Percentiles rank a stretch among this genome's conserved stretches.
phyloP scores from a whole-genome alignment of 2,113 vertebrate species.

The Sinocyclocheilus rhinocerous region DNA sequence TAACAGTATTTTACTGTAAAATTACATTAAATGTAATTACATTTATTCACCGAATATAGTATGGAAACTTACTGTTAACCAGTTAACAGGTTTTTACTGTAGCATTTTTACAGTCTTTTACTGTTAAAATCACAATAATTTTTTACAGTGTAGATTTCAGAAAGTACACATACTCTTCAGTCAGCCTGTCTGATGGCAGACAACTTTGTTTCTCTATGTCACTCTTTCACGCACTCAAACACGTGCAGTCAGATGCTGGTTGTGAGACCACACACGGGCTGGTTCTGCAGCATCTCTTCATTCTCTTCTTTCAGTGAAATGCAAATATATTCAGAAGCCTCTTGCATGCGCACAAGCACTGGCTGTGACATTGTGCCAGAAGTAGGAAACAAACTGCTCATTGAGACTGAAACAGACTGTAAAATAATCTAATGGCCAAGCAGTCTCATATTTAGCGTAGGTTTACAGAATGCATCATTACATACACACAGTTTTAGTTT shows the following conservation, averaged over 20 bases:
- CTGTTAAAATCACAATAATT: too few relatives aligned
- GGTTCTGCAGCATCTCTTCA: not conserved
- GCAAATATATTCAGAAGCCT: constrained; percentile 12
- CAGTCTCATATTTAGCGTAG: not conserved
- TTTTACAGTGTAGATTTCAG: too few relatives aligned
- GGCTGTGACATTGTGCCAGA: not conserved
- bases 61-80: too few relatives aligned
- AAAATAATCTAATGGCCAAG: not conserved
- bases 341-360: not conserved
- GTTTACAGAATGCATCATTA: not conserved
- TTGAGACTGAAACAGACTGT: not conserved
- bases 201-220: not conserved
- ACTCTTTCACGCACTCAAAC: constrained; percentile 6
- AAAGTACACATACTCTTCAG: not conserved
- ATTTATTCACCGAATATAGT: too few relatives aligned
- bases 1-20: too few relatives aligned
- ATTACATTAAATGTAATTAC: too few relatives aligned
- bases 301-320: constrained; percentile 21
- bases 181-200: not conserved
- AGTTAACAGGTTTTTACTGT: too few relatives aligned
- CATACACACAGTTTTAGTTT: not conserved
- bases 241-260: not conserved
- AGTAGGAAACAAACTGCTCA: not conserved
- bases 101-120: too few relatives aligned
- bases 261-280: constrained; percentile 19